Conservation (phyloP, 2,888 invertebrate genomes). For the Hartigia nigra region DNA sequence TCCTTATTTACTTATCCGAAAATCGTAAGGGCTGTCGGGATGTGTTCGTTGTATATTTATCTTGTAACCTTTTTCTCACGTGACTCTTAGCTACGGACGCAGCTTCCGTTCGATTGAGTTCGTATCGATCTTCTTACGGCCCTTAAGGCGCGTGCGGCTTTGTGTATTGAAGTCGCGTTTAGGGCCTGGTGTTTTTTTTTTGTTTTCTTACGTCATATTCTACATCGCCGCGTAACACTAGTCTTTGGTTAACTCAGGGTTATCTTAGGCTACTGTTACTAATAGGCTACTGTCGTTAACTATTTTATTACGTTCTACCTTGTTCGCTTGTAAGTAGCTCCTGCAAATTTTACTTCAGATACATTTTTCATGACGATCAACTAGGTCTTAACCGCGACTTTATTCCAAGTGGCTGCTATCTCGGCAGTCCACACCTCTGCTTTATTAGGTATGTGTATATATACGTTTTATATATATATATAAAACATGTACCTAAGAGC, state of each 20-base stretch:
- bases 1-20: background rate
- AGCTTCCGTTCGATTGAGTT: conserved; percentile 17
- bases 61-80: background rate
- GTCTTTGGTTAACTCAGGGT: background rate
- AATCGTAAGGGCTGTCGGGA: background rate
- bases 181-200: background rate
- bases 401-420: conserved; percentile 38
- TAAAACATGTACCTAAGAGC: background rate
- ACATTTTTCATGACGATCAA: background rate
- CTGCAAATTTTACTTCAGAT: background rate
- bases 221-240: background rate
- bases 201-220: background rate
- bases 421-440: conserved; percentile 42
- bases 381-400: conserved; percentile 5
- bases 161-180: conserved; percentile 1
- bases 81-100: background rate
- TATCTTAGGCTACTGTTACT: background rate
- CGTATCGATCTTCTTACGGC: conserved; percentile 19
- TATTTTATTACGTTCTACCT: background rate
- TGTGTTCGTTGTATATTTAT: background rate
- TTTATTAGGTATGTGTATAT: conserved; percentile 38
- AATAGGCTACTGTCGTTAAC: background rate
- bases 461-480: background rate
- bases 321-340: background rate
- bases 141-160: conserved; percentile 4